Evolutionary conservation across 2,113 vertebrate genomes (phyloP), one percentile per base, ranked within the genome.

Genomic region (Echinops telfairi): DNA sequence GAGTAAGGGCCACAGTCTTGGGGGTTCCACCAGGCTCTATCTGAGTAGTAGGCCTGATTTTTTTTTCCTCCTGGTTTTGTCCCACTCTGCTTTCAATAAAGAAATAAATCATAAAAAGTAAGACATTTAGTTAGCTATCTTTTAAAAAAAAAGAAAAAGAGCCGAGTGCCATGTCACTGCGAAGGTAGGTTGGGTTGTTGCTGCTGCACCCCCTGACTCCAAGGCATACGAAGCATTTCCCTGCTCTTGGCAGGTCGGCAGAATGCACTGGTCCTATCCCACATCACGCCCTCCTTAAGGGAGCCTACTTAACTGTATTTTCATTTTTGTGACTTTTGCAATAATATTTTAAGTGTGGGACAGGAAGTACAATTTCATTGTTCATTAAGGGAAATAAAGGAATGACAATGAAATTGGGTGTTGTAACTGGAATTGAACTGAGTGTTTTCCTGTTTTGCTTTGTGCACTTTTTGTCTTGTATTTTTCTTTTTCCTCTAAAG

Each of bases 151-250:
- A 75, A 10, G 43, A 10, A 10, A 10, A 68, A 58, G 33, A 86
- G 68, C 9, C 36, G 36, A 87, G 12, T 0, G 14, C 17, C 8
- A 27, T 1, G 0, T 80, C 83, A 64, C 66, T n/a, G 73, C 73
- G 70, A 92, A 47, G 71, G 20, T 27, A 84, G 7, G 23, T n/a
- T 78, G 80, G 77, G 23, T 53, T n/a, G 36, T 62, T 82, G 22
- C n/a, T 80, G 60, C 40, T 86, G 78, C 57, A 83, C 29, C 79
- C 36, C 31, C 88, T 53, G 76, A 94, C 31, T 17, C 86, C 79
- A 86, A 83, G 33, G 33, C 57, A 47, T 62, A 5, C 36, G 5
- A 86, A 66, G 57, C 47, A 62, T 89, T 86, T 93, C 47, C 7
- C 40, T 40, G 4, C 40, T 40, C 40, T 3, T 40, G 47, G 47